These are phyloP conservation scores for Oasisia sp. DNA, from an alignment of 2,888 invertebrate genomes.

Conservation along the genomic window DNA sequence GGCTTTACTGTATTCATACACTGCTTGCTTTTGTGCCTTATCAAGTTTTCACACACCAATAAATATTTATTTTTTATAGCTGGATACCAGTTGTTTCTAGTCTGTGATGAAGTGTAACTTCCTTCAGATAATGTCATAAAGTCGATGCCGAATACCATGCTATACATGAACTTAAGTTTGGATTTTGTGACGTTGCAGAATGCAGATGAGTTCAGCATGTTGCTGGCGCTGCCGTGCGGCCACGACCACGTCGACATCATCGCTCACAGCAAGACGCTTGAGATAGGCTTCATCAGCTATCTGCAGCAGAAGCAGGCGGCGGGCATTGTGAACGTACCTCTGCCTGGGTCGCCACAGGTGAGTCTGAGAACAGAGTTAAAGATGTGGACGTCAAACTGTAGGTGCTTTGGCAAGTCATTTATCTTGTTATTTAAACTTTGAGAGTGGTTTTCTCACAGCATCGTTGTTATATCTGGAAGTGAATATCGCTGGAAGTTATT, in stretches of 20 bases:
- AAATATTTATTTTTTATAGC: no score
- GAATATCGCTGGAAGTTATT: no score
- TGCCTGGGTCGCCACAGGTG: constrained; percentile 56
- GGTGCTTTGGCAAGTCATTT: background rate
- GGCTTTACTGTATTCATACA: no score
- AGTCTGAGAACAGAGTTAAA: background rate
- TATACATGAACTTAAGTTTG: background rate
- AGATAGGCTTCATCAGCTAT: constrained; percentile 94
- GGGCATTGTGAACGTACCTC: constrained; percentile 91
- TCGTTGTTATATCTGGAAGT: no score
- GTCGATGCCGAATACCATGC: background rate
- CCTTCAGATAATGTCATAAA: no score
- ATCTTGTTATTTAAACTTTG: background rate
- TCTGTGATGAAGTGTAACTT: no score
- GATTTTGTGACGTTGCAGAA: constrained; percentile 74
- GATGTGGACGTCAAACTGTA: background rate
- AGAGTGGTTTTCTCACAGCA: background rate
- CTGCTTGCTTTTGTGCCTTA: no score
- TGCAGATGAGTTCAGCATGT: constrained; percentile 94
- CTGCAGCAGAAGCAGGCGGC: constrained; percentile 97
- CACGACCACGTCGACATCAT: constrained; percentile 92
- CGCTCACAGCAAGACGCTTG: constrained; percentile 85
- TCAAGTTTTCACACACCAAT: no score
- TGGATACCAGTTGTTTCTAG: no score
- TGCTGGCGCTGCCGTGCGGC: constrained; percentile 94